Evolutionary conservation across 23 tunicate species (phyloP), one percentile per base, ranked within the genome.

Genomic region (Aplidium turbinatum): DNA sequence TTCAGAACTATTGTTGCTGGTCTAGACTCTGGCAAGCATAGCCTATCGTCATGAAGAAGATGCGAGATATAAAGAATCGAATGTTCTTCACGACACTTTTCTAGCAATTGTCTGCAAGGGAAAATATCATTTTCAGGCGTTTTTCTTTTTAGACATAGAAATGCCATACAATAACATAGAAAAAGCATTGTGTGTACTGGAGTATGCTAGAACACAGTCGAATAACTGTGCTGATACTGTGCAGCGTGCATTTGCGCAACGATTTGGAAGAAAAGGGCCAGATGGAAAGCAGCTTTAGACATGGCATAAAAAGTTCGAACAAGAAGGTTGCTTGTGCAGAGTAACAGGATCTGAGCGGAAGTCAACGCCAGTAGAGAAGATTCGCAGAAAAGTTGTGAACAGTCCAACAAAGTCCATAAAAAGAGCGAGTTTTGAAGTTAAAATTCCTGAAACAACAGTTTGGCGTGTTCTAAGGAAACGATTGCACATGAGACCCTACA

Each of bases 261-360:
- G 36, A 4, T 60, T 60, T 60, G 60, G 22, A 53, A 53, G 21
- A 53, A 53, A 60, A n/a, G 35, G 11, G 31, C 67, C 67, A 60
- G 36, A 28, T 16, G 22, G 9, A 60, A 60, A 60, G 67, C 36
- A 60, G 22, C 30, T 60, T 60, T 60, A 38, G 67, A 60, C 6
- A 28, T 29, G 67, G 67, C 35, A 60, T 28, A 60, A 60, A 60
- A 60, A 29, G 36, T 60, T 60, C 67, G 22, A 60, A 60, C n/a
- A 26, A 28, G 67, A 65, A 65, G 72, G 50, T 3, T 35, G 72
- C 48, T 23, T 65, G 72, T 38, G 72, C 72, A 65, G 72, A 65
- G 72, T 23, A 65, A 65, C 36, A 65, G 72, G 50, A 65, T 65
- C 72, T 65, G 72, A 50, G 38, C 24, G 50, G 38, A n/a, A 25